Conservation (phyloP, 2,797 vertebrate genomes). For the Tolypeutes matacus region DNA sequence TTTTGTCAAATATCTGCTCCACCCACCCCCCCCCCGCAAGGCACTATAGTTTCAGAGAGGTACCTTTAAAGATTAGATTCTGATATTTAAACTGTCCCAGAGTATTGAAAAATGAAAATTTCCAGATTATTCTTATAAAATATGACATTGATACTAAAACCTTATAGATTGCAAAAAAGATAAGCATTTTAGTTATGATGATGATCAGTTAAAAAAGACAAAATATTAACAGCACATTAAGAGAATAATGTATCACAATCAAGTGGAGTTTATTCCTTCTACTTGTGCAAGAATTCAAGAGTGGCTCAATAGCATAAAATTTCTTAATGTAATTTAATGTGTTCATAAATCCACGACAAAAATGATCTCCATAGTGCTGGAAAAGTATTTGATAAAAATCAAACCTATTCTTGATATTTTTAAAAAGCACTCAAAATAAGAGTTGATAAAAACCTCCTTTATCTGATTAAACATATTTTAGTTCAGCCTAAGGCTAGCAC, state of each 20-base stretch:
- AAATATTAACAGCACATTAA: neutral
- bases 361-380: neutral
- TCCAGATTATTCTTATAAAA: neutral
- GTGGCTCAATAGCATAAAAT: neutral
- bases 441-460: neutral
- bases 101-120: no score
- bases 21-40: no score
- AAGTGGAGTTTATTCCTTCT: neutral
- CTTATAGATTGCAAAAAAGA: neutral
- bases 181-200: neutral
- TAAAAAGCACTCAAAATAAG: neutral
- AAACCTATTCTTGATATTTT: neutral
- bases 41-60: neutral
- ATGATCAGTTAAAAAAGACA: neutral
- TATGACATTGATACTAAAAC: neutral
- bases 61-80: neutral
- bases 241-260: neutral
- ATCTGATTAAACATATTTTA: neutral
- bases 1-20: neutral
- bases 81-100: neutral
- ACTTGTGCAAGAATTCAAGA: neutral
- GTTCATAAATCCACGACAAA: conserved; percentile 23
- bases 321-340: neutral
- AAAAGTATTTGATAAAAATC: neutral
- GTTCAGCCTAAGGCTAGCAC: neutral